These are phyloP conservation scores for Phoebastria nigripes DNA, from an alignment of 2,797 vertebrate species.

Conservation along the genomic window DNA sequence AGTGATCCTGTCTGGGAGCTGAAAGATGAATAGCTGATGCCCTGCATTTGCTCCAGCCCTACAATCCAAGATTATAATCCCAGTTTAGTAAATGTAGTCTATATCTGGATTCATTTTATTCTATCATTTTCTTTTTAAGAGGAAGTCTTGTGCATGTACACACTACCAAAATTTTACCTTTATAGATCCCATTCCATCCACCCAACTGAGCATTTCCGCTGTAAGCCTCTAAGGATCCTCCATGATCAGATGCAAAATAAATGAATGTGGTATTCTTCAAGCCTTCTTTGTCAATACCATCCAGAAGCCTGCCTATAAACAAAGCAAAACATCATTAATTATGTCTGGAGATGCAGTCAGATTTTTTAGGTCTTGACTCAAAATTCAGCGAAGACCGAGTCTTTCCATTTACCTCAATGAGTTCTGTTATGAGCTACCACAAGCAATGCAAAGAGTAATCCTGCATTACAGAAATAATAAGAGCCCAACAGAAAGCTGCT, in stretches of 20 bases:
- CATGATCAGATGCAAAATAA: constrained; percentile 91
- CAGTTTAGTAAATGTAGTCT: background rate
- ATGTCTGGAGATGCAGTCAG: background rate
- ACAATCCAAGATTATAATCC: background rate
- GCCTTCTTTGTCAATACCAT: constrained; percentile 77
- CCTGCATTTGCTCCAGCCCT: background rate
- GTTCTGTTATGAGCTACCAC: background rate
- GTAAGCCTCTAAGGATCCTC: constrained; percentile 78
- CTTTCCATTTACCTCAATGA: background rate
- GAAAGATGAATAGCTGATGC: background rate
- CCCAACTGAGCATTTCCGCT: constrained; percentile 63
- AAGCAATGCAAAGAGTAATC: background rate
- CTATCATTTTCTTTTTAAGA: background rate
- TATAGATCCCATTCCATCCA: constrained; percentile 88
- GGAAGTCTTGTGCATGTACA: background rate
- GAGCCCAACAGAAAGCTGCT: background rate
- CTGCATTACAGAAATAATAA: background rate
- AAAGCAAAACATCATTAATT: background rate
- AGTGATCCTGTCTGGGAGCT: background rate
- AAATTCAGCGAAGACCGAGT: background rate
- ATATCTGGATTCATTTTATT: background rate
- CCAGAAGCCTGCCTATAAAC: constrained; percentile 78
- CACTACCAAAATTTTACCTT: constrained; percentile 72
- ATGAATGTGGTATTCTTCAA: constrained; percentile 81
- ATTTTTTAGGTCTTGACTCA: background rate